phyloP scores from a whole-genome alignment of 2,888 invertebrate species.

The Campoletis raptor region DNA sequence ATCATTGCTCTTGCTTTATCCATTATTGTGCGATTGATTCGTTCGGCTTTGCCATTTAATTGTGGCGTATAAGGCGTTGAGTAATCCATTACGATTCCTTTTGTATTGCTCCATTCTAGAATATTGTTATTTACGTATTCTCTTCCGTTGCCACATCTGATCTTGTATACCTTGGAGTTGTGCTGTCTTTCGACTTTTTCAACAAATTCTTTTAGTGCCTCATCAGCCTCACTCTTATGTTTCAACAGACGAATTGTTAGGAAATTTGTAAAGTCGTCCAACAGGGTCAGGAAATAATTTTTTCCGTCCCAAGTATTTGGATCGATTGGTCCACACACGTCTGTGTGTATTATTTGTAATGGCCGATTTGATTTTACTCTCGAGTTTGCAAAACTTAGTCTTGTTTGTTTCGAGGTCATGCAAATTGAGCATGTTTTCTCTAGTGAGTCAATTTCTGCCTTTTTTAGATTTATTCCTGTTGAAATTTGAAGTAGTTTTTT shows the following conservation, averaged over 20 bases:
- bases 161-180: conserved; percentile 37
- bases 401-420: conserved; percentile 28
- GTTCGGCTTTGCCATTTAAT: conserved; percentile 71
- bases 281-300: conserved; percentile 57
- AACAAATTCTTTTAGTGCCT: conserved; percentile 47
- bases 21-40: conserved; percentile 77
- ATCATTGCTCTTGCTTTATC: conserved; percentile 71
- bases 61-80: conserved; percentile 67
- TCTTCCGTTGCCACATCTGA: conserved; percentile 66
- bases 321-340: conserved; percentile 68
- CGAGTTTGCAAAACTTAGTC: conserved; percentile 30
- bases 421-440: conserved; percentile 25
- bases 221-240: conserved; percentile 38
- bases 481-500: conserved; percentile 46
- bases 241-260: conserved; percentile 53
- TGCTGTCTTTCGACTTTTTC: conserved; percentile 32
- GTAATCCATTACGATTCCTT: conserved; percentile 62
- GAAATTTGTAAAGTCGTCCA: conserved; percentile 63
- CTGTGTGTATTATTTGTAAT: conserved; percentile 64
- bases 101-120: conserved; percentile 19
- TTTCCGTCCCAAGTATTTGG: conserved; percentile 48
- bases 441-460: conserved; percentile 13
- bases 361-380: conserved; percentile 25
- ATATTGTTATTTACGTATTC: conserved; percentile 64
- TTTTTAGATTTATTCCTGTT: background rate